Percentiles rank a stretch among this genome's conserved stretches.
Evolutionary conservation across 2,797 vertebrate species (phyloP).

Genomic region (Philypnodon macrostomus): DNA sequence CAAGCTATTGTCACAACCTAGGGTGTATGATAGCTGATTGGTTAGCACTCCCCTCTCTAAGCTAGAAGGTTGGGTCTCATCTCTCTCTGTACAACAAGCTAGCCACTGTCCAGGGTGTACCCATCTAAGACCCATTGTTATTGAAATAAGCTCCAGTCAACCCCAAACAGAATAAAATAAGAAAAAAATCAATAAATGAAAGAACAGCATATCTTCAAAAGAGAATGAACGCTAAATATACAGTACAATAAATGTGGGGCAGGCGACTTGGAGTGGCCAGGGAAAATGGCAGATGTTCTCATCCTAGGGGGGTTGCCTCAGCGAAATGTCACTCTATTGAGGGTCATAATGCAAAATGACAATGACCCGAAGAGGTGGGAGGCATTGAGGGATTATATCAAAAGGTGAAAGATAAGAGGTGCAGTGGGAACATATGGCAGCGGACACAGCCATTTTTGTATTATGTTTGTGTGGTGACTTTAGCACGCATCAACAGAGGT

Average conservation of each 20-base stretch:
- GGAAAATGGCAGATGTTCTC: conserved; percentile 54
- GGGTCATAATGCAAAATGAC: conserved; percentile 45
- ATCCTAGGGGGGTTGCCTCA: conserved; percentile 28
- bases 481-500: conserved; percentile 8
- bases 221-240: too few species aligned
- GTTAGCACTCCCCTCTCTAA: too few species aligned
- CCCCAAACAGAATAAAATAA: too few species aligned
- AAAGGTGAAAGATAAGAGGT: conserved; percentile 36
- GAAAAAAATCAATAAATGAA: too few species aligned
- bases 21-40: too few species aligned
- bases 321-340: conserved; percentile 38
- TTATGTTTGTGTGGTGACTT: conserved; percentile 24
- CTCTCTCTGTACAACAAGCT: too few species aligned
- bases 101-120: too few species aligned
- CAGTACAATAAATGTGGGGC: not conserved
- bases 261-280: conserved; percentile 11
- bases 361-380: conserved; percentile 6
- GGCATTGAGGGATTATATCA: conserved; percentile 18
- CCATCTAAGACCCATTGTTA: too few species aligned
- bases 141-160: too few species aligned
- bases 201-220: not conserved
- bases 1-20: too few species aligned
- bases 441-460: conserved; percentile 29
- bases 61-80: too few species aligned
- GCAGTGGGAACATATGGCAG: conserved; percentile 33